These are phyloP conservation scores for Agriopis aurantiaria DNA, from an alignment of 2,888 invertebrate genomes.

Conservation along the genomic window DNA sequence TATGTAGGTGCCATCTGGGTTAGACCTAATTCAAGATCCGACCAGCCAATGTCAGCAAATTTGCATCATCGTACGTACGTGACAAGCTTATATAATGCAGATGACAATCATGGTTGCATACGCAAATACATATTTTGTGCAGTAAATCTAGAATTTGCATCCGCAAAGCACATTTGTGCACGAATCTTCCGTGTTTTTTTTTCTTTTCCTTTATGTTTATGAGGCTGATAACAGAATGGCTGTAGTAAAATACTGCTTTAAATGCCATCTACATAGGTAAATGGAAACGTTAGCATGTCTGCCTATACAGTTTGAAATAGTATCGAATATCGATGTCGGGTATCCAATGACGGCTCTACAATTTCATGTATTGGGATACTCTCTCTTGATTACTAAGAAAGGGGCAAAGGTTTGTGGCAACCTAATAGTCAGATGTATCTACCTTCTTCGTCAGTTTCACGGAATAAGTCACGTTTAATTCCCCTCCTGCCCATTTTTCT, in stretches of 20 bases:
- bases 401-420: no score
- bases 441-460: no score
- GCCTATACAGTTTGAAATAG: not conserved
- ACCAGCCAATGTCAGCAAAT: not conserved
- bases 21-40: constrained; percentile 8
- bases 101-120: constrained; percentile 21
- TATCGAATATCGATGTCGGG: no score
- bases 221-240: no score
- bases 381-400: no score
- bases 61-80: constrained; percentile 21
- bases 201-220: not conserved
- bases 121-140: constrained; percentile 7
- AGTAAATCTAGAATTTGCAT: constrained; percentile 19
- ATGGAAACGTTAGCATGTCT: not conserved
- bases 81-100: constrained; percentile 5
- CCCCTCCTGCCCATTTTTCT: no score
- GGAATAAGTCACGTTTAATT: no score
- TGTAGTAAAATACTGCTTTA: not conserved
- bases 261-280: not conserved
- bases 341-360: no score
- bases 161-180: not conserved
- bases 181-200: constrained; percentile 5
- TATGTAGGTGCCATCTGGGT: not conserved
- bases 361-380: no score
- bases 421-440: no score